These are phyloP conservation scores for Thaumetopoea pityocampa DNA, from an alignment of 1,140 invertebrate species.

Conservation along the genomic window DNA sequence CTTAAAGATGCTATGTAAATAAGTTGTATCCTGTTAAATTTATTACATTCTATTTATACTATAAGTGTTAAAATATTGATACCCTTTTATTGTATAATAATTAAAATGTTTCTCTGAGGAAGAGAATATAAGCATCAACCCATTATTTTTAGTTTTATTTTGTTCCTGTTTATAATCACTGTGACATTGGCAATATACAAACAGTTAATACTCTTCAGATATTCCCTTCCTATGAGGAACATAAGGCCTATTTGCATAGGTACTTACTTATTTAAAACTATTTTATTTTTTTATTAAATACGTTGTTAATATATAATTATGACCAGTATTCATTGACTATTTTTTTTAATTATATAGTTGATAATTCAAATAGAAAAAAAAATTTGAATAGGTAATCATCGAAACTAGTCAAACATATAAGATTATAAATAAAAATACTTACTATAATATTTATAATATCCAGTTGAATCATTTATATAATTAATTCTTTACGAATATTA, in stretches of 20 bases:
- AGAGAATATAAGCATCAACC: too few relatives aligned
- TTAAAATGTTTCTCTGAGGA: conserved; percentile 53
- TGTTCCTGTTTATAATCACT: background rate
- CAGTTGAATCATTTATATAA: conserved; percentile 27
- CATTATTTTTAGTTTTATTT: background rate
- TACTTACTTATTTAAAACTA: conserved; percentile 34
- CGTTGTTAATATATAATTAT: conserved; percentile 8
- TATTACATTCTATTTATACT: conserved; percentile 73
- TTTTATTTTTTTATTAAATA: conserved; percentile 29
- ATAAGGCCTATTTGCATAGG: conserved; percentile 56
- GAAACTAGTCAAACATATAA: conserved; percentile 38
- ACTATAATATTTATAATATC: conserved; percentile 24
- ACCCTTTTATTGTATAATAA: conserved; percentile 59
- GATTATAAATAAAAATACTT: conserved; percentile 29
- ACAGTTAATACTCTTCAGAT: background rate
- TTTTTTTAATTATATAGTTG: too few relatives aligned
- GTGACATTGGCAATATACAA: too few relatives aligned
- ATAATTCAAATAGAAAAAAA: too few relatives aligned
- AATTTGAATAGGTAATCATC: too few relatives aligned
- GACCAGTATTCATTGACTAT: conserved; percentile 12
- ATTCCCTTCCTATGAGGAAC: conserved; percentile 59
- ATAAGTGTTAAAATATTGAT: conserved; percentile 69
- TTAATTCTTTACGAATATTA: conserved; percentile 20
- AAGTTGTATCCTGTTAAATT: conserved; percentile 73
- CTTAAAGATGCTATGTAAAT: conserved; percentile 59